Evolutionary conservation across 2,888 invertebrate species (phyloP).

Genomic region (Lottia gigantea): DNA sequence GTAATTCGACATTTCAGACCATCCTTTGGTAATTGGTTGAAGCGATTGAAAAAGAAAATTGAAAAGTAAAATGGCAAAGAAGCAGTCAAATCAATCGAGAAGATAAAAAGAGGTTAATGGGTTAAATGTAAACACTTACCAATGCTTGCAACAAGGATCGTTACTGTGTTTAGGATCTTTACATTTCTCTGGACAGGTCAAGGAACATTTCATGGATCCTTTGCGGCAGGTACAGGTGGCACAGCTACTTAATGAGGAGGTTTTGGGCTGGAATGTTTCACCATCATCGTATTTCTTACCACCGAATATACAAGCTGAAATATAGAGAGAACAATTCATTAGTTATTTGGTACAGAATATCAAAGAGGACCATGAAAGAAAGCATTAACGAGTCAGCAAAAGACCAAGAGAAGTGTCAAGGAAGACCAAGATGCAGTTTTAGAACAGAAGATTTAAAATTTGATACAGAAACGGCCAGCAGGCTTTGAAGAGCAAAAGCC

Average conservation of each 20-base stretch:
- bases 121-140: background rate
- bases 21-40: no score
- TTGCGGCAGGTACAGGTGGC: background rate
- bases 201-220: constrained; percentile 5
- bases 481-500: no score
- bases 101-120: no score
- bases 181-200: background rate
- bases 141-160: constrained; percentile 3
- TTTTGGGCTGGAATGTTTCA: background rate
- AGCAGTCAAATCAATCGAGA: no score
- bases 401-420: no score
- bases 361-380: no score
- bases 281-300: constrained; percentile 70
- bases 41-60: no score
- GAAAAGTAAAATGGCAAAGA: no score
- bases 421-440: background rate
- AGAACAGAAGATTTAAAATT: background rate
- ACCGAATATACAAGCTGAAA: constrained; percentile 74
- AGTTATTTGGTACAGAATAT: no score
- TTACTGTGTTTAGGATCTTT: background rate
- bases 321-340: background rate
- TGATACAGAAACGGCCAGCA: no score
- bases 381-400: no score
- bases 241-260: background rate
- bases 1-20: no score